phyloP scores from a whole-genome alignment of 2,888 invertebrate species.

The Athalia cordata region DNA sequence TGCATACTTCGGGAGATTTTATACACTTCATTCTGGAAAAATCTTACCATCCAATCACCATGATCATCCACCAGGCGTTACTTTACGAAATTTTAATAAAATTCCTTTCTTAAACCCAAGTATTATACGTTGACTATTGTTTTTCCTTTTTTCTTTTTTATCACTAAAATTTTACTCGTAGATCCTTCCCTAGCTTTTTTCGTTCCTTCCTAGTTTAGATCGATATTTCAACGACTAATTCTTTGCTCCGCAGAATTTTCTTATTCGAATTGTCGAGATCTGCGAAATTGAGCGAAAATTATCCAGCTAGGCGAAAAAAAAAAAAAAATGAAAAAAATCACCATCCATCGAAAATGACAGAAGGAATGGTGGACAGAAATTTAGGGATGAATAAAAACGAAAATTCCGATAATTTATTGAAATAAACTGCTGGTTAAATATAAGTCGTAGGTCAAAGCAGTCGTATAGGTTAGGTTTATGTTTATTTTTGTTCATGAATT shows the following conservation, averaged over 20 bases:
- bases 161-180: background rate
- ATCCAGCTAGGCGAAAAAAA: background rate
- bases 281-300: background rate
- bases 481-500: background rate
- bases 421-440: too few species aligned
- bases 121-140: too few species aligned
- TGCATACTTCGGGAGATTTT: slow-evolving; percentile 9
- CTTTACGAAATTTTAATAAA: slow-evolving; percentile 31
- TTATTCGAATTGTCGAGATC: background rate
- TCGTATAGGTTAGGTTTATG: too few species aligned
- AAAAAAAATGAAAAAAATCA: too few species aligned
- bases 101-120: slow-evolving; percentile 42
- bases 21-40: slow-evolving; percentile 2
- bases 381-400: background rate
- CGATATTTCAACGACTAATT: background rate
- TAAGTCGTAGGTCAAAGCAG: too few species aligned
- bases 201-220: too few species aligned
- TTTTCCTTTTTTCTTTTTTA: background rate
- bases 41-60: slow-evolving; percentile 28
- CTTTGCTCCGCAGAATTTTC: background rate
- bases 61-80: slow-evolving; percentile 33
- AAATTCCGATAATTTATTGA: too few species aligned
- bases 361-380: background rate
- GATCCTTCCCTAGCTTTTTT: too few species aligned
- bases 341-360: background rate